Evolutionary conservation across 2,888 invertebrate species (phyloP).

Genomic region (Drosophila atroscutellata): DNA sequence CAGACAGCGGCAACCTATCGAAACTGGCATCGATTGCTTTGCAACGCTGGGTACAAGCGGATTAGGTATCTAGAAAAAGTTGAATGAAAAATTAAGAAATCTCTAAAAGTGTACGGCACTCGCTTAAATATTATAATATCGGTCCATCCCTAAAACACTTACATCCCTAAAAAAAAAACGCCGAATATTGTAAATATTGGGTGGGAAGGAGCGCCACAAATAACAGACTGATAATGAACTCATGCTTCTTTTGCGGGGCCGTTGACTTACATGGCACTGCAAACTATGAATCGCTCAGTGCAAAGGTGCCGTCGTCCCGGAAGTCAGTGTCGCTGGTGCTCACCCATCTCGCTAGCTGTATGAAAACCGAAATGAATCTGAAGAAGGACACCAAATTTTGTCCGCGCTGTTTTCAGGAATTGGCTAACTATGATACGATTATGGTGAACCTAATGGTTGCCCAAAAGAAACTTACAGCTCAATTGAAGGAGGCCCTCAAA

Average conservation of each 20-base stretch:
- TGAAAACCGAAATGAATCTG: slow-evolving; percentile 73
- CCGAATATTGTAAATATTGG: slow-evolving; percentile 54
- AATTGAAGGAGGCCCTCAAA: slow-evolving; percentile 72
- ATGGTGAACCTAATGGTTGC: slow-evolving; percentile 81
- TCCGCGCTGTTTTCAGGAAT: slow-evolving; percentile 72
- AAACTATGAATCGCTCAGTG: slow-evolving; percentile 65
- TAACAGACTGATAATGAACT: slow-evolving; percentile 58
- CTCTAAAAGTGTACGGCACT: slow-evolving; percentile 50
- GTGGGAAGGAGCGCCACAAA: slow-evolving; percentile 5
- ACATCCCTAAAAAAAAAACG: slow-evolving; percentile 49
- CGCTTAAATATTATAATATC: slow-evolving; percentile 47
- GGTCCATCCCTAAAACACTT: slow-evolving; percentile 61
- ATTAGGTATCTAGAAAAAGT: slow-evolving; percentile 47
- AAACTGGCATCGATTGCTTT: slow-evolving; percentile 39
- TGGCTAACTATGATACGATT: slow-evolving; percentile 79
- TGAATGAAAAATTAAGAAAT: slow-evolving; percentile 46
- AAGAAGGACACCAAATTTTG: slow-evolving; percentile 70
- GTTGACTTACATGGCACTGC: slow-evolving; percentile 58
- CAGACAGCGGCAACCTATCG: slow-evolving; percentile 20
- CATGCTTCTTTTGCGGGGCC: slow-evolving; percentile 79
- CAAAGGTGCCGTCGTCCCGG: slow-evolving; percentile 77
- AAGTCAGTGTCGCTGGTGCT: slow-evolving; percentile 79
- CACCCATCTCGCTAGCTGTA: slow-evolving; percentile 80
- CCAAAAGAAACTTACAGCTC: slow-evolving; percentile 76
- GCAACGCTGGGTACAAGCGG: slow-evolving; percentile 36